Percentiles rank a stretch among this genome's conserved stretches.
Conservation (phyloP, 2,888 invertebrate genomes). For the Thyatira batis region DNA sequence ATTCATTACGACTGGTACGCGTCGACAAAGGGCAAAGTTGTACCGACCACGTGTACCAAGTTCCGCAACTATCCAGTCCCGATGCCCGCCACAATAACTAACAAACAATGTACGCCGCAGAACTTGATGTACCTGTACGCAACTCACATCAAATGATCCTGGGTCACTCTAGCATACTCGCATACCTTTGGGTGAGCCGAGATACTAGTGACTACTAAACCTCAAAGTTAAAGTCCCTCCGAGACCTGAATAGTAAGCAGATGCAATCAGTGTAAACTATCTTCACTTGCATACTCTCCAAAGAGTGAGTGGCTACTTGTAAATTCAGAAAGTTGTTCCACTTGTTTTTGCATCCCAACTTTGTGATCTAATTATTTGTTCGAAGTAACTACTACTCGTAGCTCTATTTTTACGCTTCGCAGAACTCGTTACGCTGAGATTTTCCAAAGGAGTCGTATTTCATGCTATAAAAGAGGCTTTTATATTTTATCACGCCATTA, state of each 20-base stretch:
- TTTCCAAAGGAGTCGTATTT: background rate
- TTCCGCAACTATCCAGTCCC: conserved; percentile 13
- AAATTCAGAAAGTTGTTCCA: background rate
- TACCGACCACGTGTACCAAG: conserved; percentile 17
- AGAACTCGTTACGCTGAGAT: background rate
- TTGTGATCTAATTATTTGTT: background rate
- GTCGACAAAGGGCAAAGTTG: conserved; percentile 19
- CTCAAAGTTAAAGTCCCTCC: conserved; percentile 10
- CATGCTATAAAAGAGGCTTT: background rate
- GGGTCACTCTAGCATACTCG: background rate
- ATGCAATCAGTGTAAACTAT: conserved; percentile 20
- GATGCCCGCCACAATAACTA: conserved; percentile 8
- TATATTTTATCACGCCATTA: background rate
- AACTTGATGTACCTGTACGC: background rate
- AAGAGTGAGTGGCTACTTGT: background rate
- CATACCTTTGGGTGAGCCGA: background rate
- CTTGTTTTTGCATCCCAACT: background rate
- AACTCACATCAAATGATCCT: background rate
- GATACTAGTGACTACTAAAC: background rate
- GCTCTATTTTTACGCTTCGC: background rate
- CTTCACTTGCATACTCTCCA: conserved; percentile 21
- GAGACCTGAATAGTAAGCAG: conserved; percentile 32
- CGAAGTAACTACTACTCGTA: background rate
- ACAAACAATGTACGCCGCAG: conserved; percentile 5
- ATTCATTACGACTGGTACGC: conserved; percentile 19